A percentile compares a stretch with the other conserved stretches of the same genome.
Evolutionary conservation across 2,797 vertebrate genomes (phyloP).

Genomic region (Mormyrus hasselquistii): DNA sequence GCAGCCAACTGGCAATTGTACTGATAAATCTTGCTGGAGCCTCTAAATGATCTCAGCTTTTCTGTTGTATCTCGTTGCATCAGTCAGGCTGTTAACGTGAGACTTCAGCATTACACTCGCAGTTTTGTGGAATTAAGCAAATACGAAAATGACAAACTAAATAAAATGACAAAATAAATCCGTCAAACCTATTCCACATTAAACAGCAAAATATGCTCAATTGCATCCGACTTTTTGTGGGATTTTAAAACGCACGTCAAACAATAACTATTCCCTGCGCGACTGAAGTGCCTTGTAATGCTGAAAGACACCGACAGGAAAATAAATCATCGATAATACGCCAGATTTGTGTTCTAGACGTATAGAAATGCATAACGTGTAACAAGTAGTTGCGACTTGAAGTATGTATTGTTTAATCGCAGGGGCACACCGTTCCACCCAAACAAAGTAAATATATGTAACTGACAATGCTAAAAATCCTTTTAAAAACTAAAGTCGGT

Average conservation of each 20-base stretch:
- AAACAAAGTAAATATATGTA: not conserved
- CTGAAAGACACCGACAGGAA: not conserved
- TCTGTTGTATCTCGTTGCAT: not conserved
- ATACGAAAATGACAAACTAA: not conserved
- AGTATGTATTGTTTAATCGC: not conserved
- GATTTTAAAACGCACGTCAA: not conserved
- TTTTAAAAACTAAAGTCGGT: not conserved
- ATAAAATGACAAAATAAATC: not conserved
- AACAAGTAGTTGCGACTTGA: not conserved
- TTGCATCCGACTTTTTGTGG: not conserved
- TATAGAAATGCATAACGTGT: not conserved
- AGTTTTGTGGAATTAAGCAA: not conserved
- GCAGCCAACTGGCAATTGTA: conserved; percentile 3
- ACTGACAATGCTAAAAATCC: not conserved
- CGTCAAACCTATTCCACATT: not conserved
- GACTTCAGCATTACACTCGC: not conserved
- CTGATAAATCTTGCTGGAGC: not conserved
- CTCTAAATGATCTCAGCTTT: not conserved
- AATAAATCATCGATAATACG: not conserved
- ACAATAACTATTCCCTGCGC: not conserved
- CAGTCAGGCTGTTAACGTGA: not conserved
- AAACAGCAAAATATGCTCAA: not conserved
- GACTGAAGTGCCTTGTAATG: not conserved
- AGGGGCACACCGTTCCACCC: not conserved
- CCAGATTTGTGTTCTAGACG: not conserved